phyloP scores from a whole-genome alignment of 2,797 vertebrate genomes.

The Triplophysa yarkandensis region DNA sequence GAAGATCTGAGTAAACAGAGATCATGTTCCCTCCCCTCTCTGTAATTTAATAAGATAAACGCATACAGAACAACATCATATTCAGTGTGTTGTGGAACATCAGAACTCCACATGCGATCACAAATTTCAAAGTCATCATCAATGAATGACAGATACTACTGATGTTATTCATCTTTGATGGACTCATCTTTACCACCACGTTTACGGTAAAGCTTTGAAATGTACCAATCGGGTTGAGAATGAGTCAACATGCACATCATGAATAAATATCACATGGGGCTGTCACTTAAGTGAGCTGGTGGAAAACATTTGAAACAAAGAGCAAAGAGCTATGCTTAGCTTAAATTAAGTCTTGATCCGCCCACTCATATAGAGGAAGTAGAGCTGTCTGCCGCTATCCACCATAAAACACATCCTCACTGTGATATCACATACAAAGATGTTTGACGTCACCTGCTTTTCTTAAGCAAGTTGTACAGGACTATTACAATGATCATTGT shows the following conservation, averaged over 20 bases:
- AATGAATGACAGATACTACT: conserved; percentile 2
- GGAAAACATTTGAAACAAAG: conserved; percentile 23
- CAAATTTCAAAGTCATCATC: conserved; percentile 15
- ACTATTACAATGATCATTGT: background rate
- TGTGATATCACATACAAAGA: background rate
- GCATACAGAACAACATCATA: background rate
- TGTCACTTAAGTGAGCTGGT: conserved; percentile 19
- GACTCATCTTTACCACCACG: conserved; percentile 14
- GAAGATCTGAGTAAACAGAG: conserved; percentile 3
- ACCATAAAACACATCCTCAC: conserved; percentile 17
- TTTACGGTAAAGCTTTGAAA: background rate
- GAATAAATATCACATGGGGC: conserved; percentile 11
- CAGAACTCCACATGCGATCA: background rate
- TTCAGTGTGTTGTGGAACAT: background rate
- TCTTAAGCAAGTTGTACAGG: background rate
- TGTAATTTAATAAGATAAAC: background rate
- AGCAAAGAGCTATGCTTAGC: conserved; percentile 2
- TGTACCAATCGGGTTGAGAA: background rate
- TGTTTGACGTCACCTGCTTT: background rate
- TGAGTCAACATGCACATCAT: conserved; percentile 24
- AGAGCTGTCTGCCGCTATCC: conserved; percentile 18
- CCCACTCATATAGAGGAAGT: conserved; percentile 45
- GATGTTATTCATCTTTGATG: conserved; percentile 5
- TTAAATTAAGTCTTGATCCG: conserved; percentile 14
- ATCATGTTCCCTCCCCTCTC: background rate